These are phyloP conservation scores for Pristis pectinata DNA, from an alignment of 2,797 vertebrate genomes.

Conservation along the genomic window DNA sequence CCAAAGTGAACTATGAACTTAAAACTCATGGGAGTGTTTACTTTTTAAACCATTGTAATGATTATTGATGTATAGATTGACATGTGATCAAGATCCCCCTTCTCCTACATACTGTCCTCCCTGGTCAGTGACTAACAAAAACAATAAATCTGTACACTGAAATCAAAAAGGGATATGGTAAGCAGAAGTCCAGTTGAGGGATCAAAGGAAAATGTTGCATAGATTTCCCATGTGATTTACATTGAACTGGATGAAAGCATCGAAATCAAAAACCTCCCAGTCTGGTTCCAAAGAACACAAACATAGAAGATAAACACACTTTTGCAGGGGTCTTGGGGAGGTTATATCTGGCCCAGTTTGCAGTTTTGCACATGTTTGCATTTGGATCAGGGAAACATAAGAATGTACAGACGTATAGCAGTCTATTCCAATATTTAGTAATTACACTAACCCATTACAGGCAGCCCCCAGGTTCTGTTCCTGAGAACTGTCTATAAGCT, in stretches of 20 bases:
- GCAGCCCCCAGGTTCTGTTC: neutral
- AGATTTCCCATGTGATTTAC: neutral
- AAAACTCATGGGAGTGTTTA: neutral
- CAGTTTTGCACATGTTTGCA: neutral
- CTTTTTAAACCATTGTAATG: neutral
- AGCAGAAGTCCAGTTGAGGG: neutral
- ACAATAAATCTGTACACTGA: neutral
- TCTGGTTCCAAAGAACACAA: neutral
- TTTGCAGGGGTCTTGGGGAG: neutral
- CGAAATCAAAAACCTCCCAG: neutral
- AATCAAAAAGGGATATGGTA: neutral
- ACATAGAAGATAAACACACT: neutral
- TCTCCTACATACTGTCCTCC: neutral
- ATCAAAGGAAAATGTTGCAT: conserved; percentile 7
- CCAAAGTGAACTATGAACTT: neutral
- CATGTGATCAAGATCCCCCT: neutral
- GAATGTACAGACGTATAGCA: neutral
- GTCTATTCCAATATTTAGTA: neutral
- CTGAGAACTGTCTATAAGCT: too few species aligned
- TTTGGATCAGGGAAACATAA: neutral
- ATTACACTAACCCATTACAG: neutral
- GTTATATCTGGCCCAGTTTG: neutral
- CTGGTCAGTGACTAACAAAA: neutral
- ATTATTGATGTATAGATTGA: neutral
- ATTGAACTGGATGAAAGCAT: neutral